Evolutionary conservation across 2,113 vertebrate species (phyloP).

Genomic region (Pardalotus punctatus): DNA sequence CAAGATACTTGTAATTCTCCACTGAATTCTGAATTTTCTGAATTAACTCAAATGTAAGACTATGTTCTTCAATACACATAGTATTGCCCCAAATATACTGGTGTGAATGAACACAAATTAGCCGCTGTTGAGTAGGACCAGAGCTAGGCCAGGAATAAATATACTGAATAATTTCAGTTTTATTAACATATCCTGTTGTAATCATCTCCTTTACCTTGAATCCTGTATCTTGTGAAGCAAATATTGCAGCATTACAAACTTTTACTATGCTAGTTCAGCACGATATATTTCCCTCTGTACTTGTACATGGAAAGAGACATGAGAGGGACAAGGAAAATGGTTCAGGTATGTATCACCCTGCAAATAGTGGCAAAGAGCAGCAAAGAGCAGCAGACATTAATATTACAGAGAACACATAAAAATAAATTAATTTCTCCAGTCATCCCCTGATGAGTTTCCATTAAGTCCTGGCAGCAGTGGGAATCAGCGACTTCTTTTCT

Average conservation of each 20-base stretch:
- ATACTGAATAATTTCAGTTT: neutral
- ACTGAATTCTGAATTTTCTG: neutral
- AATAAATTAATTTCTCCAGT: neutral
- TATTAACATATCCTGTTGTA: accelerated
- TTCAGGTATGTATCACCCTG: neutral
- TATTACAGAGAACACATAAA: neutral
- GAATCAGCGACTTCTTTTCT: neutral
- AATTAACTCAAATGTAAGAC: neutral
- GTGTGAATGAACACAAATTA: neutral
- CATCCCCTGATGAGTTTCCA: neutral
- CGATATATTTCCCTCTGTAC: neutral
- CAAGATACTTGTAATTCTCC: neutral
- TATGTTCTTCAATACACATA: neutral
- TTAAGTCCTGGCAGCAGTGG: neutral
- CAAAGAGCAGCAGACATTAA: neutral
- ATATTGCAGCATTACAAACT: neutral
- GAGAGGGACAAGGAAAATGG: neutral
- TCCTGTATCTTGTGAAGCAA: neutral
- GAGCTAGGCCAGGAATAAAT: neutral
- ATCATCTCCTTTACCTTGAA: neutral
- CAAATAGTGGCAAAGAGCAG: neutral
- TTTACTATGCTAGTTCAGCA: neutral
- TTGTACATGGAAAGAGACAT: neutral
- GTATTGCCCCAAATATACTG: neutral
- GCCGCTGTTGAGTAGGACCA: neutral